Percentiles rank a stretch among this genome's conserved stretches.
phyloP scores from a whole-genome alignment of 35 echinoderm and acorn worm species.

The Lytechinus pictus region DNA sequence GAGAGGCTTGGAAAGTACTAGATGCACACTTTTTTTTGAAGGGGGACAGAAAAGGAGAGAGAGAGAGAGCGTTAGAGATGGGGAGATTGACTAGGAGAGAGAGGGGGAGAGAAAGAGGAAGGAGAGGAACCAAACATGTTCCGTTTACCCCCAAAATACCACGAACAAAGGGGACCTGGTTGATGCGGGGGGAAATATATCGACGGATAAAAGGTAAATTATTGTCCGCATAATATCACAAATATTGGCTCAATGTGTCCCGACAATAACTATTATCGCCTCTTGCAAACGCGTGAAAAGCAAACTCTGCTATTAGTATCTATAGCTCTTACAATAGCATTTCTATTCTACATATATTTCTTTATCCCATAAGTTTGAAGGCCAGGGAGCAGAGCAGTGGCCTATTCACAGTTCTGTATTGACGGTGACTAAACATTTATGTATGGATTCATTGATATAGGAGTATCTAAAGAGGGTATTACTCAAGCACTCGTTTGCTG shows the following conservation, averaged over 20 bases:
- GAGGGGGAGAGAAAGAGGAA: not conserved
- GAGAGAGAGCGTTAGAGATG: not conserved
- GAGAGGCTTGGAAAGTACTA: not conserved
- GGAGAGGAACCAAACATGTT: not conserved
- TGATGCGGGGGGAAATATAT: not conserved
- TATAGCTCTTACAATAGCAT: not conserved
- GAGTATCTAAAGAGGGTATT: not conserved
- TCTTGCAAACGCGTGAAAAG: not conserved
- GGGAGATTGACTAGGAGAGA: not conserved
- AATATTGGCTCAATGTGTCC: slow-evolving; percentile 42
- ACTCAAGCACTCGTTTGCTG: not conserved
- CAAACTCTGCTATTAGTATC: slow-evolving; percentile 31
- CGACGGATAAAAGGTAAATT: not conserved
- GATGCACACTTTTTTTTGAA: no score
- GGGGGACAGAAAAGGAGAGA: not conserved
- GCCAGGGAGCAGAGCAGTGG: not conserved
- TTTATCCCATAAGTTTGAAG: slow-evolving; percentile 4
- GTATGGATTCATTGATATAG: slow-evolving; percentile 6
- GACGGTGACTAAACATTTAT: not conserved
- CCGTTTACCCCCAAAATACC: not conserved
- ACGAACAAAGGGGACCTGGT: not conserved
- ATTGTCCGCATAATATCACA: slow-evolving; percentile 26
- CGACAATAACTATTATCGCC: slow-evolving; percentile 46
- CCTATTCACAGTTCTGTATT: not conserved
- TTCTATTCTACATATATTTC: slow-evolving; percentile 13